phyloP scores from a whole-genome alignment of 1,140 invertebrate genomes.

The Myzus persicae region DNA sequence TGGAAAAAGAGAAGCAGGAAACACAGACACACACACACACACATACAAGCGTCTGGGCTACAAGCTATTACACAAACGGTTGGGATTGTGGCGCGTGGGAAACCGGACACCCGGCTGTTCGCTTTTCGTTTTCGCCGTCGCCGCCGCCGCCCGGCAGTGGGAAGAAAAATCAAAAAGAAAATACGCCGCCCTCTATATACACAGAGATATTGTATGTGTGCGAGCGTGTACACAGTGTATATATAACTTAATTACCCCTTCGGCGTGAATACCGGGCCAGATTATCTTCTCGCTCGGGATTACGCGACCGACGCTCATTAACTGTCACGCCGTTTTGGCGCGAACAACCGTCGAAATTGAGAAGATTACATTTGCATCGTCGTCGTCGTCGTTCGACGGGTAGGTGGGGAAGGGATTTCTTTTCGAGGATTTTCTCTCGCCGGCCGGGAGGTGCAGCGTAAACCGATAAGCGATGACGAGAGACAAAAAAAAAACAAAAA shows the following conservation, averaged over 20 bases:
- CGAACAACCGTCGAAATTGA: constrained; percentile 43
- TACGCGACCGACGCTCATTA: constrained; percentile 56
- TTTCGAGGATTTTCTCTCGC: not conserved
- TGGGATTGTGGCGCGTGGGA: constrained; percentile 57
- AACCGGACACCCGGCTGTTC: constrained; percentile 48
- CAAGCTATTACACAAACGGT: constrained; percentile 58
- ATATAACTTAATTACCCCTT: constrained; percentile 57
- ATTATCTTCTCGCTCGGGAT: constrained; percentile 47
- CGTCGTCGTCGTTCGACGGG: not conserved
- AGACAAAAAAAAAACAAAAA: not conserved
- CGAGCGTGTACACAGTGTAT: not conserved
- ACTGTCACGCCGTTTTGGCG: constrained; percentile 55
- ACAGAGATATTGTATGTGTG: not conserved
- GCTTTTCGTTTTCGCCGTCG: constrained; percentile 51
- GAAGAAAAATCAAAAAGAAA: constrained; percentile 56
- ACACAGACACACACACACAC: not conserved
- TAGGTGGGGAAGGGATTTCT: constrained; percentile 1
- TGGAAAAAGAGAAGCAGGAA: not conserved
- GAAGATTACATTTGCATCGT: constrained; percentile 26
- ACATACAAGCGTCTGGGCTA: not conserved
- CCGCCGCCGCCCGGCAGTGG: not conserved
- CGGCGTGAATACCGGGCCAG: constrained; percentile 49
- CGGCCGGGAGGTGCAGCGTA: not conserved
- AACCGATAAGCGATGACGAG: not conserved
- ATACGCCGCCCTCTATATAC: not conserved